phyloP scores from a whole-genome alignment of 2,113 vertebrate species.

The Forbesichthys agassizii region DNA sequence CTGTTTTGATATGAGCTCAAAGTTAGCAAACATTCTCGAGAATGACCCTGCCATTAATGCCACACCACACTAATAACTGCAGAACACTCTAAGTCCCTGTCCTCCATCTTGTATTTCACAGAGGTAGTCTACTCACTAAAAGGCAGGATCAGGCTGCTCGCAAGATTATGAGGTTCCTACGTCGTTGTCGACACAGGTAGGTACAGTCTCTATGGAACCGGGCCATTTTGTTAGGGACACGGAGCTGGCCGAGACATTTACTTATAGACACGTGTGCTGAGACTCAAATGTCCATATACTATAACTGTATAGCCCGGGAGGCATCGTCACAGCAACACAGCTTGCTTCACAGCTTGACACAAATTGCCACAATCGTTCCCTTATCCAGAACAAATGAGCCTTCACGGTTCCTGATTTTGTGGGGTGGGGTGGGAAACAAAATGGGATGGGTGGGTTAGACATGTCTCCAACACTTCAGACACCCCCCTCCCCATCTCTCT shows the following conservation, averaged over 20 bases:
- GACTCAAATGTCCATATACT: too few species aligned
- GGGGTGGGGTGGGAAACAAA: constrained; percentile 22
- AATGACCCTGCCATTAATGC: too few species aligned
- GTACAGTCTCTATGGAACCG: constrained; percentile 15
- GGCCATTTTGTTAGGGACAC: too few species aligned
- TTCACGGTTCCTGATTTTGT: constrained; percentile 11
- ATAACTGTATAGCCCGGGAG: too few species aligned
- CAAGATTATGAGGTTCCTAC: constrained; percentile 99
- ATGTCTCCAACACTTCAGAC: constrained; percentile 46
- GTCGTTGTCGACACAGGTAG: constrained; percentile 98
- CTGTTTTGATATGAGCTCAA: too few species aligned
- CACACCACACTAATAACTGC: neutral
- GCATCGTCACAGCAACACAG: neutral
- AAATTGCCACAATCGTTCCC: neutral
- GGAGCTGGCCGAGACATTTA: neutral
- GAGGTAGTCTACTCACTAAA: constrained; percentile 97
- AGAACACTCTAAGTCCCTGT: neutral
- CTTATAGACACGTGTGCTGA: neutral
- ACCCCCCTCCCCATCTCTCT: constrained; percentile 28
- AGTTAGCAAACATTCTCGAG: too few species aligned
- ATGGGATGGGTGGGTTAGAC: constrained; percentile 48
- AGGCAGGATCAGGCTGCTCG: constrained; percentile 99
- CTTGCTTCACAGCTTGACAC: neutral
- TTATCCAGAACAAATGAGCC: neutral
- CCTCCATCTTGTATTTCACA: constrained; percentile 63